These are phyloP conservation scores for Ceratoteleas bidentatus DNA, from an alignment of 1,140 invertebrate species.

Conservation along the genomic window DNA sequence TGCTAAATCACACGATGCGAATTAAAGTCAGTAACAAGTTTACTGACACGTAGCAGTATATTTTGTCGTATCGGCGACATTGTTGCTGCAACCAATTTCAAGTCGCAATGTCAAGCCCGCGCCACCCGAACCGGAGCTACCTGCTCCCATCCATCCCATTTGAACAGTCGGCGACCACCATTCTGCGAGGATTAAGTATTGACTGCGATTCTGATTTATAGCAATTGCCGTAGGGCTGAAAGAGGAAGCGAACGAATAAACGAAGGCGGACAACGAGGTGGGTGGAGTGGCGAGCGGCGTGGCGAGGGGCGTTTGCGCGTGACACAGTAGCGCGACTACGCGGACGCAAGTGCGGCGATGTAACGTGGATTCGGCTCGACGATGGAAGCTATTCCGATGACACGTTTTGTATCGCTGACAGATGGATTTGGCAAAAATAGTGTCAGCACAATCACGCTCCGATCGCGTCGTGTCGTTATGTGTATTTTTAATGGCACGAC, in stretches of 20 bases:
- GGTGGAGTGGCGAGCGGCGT: constrained; percentile 9
- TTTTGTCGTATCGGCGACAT: constrained; percentile 78
- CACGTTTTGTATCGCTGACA: constrained; percentile 75
- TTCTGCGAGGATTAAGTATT: constrained; percentile 80
- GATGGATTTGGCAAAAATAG: constrained; percentile 76
- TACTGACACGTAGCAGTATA: constrained; percentile 71
- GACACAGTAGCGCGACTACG: constrained; percentile 58
- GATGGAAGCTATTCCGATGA: constrained; percentile 73
- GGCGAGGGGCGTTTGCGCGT: constrained; percentile 61
- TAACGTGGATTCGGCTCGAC: constrained; percentile 51
- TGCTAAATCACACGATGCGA: constrained; percentile 12
- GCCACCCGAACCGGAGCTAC: constrained; percentile 18
- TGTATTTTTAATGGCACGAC: constrained; percentile 67
- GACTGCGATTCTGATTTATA: constrained; percentile 81
- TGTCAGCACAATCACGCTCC: constrained; percentile 69
- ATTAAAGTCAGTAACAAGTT: constrained; percentile 50
- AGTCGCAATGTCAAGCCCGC: constrained; percentile 22
- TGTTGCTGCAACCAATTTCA: constrained; percentile 72
- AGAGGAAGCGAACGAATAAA: constrained; percentile 60
- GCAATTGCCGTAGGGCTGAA: constrained; percentile 76
- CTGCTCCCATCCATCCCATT: constrained; percentile 66
- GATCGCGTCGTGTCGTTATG: constrained; percentile 67
- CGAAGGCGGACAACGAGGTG: constrained; percentile 33
- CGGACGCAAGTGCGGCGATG: constrained; percentile 57
- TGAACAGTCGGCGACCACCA: constrained; percentile 72